These are phyloP conservation scores for Athalia circularis DNA, from an alignment of 2,888 invertebrate species.

Conservation along the genomic window DNA sequence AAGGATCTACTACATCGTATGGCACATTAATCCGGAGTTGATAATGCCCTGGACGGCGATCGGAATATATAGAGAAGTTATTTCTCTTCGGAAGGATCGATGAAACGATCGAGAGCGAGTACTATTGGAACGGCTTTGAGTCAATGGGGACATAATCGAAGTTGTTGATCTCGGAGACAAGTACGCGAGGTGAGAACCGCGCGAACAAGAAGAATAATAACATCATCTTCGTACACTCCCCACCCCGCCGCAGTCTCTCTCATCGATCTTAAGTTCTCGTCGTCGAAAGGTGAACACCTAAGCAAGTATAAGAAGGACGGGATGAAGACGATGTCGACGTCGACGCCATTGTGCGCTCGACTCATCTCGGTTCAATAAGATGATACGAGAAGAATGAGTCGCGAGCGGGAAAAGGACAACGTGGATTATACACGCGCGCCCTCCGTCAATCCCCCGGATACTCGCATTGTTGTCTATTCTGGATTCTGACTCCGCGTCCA, in stretches of 20 bases:
- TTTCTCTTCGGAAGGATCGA: constrained; percentile 6
- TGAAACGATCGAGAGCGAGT: constrained; percentile 1
- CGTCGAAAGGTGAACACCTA: too few species aligned
- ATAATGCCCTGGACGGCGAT: too few species aligned
- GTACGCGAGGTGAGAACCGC: constrained; percentile 27
- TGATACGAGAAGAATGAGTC: constrained; percentile 35
- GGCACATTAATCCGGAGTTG: too few species aligned
- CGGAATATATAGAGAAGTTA: background rate
- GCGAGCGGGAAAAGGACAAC: constrained; percentile 17
- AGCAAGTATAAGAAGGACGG: background rate
- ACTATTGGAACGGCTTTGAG: constrained; percentile 32
- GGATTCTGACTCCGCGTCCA: constrained; percentile 11
- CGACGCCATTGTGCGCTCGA: constrained; percentile 31
- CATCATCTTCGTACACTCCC: too few species aligned
- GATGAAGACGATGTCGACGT: constrained; percentile 11
- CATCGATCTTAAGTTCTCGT: too few species aligned
- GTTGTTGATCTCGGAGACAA: constrained; percentile 34
- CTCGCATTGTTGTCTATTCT: constrained; percentile 19
- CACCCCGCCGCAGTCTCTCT: too few species aligned
- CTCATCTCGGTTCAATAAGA: background rate
- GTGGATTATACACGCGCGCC: constrained; percentile 30
- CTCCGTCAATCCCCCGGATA: constrained; percentile 16
- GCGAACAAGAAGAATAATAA: constrained; percentile 20
- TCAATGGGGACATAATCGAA: constrained; percentile 33
- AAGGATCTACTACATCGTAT: too few species aligned